A percentile compares a stretch with the other conserved stretches of the same genome.
phyloP scores from a whole-genome alignment of 2,113 vertebrate genomes.

The Rhynchomys soricoides region DNA sequence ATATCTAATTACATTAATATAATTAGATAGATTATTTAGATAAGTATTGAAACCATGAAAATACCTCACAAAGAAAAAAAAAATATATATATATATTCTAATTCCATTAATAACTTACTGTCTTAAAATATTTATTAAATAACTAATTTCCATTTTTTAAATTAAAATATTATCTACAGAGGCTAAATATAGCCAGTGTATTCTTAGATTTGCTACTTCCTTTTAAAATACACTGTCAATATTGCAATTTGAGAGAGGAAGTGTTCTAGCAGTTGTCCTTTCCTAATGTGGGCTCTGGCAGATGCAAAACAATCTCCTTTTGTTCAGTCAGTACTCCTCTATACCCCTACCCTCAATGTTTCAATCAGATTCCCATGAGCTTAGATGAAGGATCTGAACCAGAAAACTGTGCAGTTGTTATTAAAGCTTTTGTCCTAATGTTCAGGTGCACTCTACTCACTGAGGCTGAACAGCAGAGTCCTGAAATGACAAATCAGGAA shows the following conservation, averaged over 20 bases:
- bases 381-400: background rate
- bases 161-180: background rate
- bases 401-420: background rate
- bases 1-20: background rate
- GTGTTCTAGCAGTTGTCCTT: background rate
- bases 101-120: background rate
- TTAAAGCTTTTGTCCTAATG: background rate
- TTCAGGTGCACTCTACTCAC: background rate
- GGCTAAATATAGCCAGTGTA: background rate
- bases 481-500: background rate
- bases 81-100: background rate
- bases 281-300: background rate
- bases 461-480: background rate
- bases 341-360: background rate
- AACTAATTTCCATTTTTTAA: background rate
- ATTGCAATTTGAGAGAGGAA: background rate
- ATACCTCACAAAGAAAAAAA: background rate
- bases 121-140: slow-evolving; percentile 10
- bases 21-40: background rate
- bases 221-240: background rate
- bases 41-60: background rate
- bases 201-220: background rate
- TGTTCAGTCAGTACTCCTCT: background rate
- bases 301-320: background rate
- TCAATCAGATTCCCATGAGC: background rate